Base-by-base conservation (phyloP, 1,140 invertebrate genomes). In the Steinernema feltiae region DNA sequence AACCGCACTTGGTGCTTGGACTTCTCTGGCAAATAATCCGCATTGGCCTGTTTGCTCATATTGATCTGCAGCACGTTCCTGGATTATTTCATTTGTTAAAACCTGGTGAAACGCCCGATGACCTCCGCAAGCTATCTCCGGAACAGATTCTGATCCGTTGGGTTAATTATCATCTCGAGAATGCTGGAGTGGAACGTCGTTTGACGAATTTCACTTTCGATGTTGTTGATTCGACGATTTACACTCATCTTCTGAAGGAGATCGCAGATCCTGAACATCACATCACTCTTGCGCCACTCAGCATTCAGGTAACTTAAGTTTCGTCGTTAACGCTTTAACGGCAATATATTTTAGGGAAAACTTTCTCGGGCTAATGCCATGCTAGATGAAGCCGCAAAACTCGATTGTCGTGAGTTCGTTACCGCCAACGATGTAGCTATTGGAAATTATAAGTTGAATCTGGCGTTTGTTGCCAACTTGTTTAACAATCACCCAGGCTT, bases 21-120 rank as follows among this genome's bases (percentile, higher is more conserved):
- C 89, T 99, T 0, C 89, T 99, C 0, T 99, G 97, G 97, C 97
- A 99, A 88, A 98, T 99, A 80, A 99, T 99, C 83, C 90, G 95
- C 73, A 98, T 98, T 82, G 96, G 96, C 84, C 88, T 99, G 1
- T 95, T 99, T 88, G 97, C 94, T 89, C 95, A 98, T 88, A 98
- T 99, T 82, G 96, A 96, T 2, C 88, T 99, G 78, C 93, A 95
- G 79, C 93, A 97, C 85, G 97, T 96, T 86, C 95, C 97, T 0
- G 95, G 95, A 1, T 88, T 99, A 32, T 94, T 95, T 0, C 91
- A 92, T 15, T 88, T 99, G 0, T 89, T 99, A 0, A 90, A 91
- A 46, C 91, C 94, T 76, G 93, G 93, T 72, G 95, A 98, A 88
- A 91, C 92, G n/a, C 92, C 98, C 80, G 95, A 97, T 85, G 96